Evolutionary conservation across 2,113 vertebrate species (phyloP).

Genomic region (Peromyscus californicus): DNA sequence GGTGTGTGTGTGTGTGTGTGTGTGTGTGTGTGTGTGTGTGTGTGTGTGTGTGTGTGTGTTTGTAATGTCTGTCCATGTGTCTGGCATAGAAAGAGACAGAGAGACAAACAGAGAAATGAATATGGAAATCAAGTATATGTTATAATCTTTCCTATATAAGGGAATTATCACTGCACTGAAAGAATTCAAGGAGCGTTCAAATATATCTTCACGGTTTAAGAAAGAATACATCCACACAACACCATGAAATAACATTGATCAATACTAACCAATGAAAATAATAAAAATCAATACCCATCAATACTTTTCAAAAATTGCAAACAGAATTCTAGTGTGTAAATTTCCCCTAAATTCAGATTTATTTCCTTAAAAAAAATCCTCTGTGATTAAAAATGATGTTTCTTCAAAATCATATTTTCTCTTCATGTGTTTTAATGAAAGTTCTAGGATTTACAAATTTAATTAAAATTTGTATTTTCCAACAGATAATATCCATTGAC

Average conservation of each 20-base stretch:
- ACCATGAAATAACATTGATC: background rate
- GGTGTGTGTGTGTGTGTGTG: background rate
- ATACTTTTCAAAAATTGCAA: background rate
- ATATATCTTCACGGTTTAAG: background rate
- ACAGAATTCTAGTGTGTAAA: conserved; percentile 12
- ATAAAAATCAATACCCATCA: background rate
- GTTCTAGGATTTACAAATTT: conserved; percentile 5
- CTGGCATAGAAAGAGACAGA: background rate
- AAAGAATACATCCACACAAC: background rate
- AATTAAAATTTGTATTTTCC: conserved; percentile 9
- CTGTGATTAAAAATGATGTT: background rate
- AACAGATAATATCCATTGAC: background rate
- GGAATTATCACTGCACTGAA: background rate
- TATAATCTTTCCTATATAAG: background rate
- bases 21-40: background rate
- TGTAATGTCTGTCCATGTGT: background rate
- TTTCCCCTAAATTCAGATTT: background rate
- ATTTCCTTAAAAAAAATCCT: conserved; percentile 2
- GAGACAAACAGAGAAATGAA: background rate
- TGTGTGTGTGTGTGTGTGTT: background rate
- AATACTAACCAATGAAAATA: background rate
- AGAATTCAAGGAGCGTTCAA: background rate
- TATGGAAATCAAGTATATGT: background rate
- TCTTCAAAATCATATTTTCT: background rate
- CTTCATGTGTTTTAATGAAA: background rate